Base-by-base conservation (phyloP, 2,888 invertebrate species). In the Cloeon dipterum region DNA sequence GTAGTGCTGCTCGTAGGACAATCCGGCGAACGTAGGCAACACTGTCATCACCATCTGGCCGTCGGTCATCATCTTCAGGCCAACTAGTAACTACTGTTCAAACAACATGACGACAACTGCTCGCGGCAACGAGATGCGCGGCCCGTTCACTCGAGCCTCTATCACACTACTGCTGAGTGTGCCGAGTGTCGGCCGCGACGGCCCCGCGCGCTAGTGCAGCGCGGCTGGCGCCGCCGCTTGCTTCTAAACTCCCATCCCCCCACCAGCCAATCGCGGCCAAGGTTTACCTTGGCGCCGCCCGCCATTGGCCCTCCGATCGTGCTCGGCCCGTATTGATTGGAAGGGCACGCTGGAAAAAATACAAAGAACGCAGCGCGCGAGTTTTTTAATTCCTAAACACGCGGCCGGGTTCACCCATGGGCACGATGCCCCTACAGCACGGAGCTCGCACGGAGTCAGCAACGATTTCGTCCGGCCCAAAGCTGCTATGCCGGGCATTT, bases 11-110 rank as follows among this genome's bases (percentile, higher is more conserved):
- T 56, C 57, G 44, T 60, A 61, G n/a, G 29, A 29, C n/a, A n/a
- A n/a, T n/a, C n/a, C n/a, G n/a, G n/a, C n/a, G 16, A 29, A 29
- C 7, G 65, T 63, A 46, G 71, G 63, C 48, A 66, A 54, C 53
- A 66, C 65, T 44, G 66, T 66, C 55, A 63, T 64, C 52, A 63
- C 53, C 54, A 63, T 57, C 53, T 64, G 63, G 44, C 62, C 58
- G 47, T 63, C 64, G 53, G 65, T 33, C 38, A 38, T 38, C 38
- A 29, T 29, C 5, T 8, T 11, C 7, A 11, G 11, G 11, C n/a
- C n/a, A n/a, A n/a, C n/a, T n/a, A 7, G 8, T n/a, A 23, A 23
- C n/a, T 23, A 23, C 23, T 23, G 25, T 23, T n/a, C n/a, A 10
- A 29, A 29, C n/a, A n/a, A n/a, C n/a, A n/a, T n/a, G n/a, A n/a